These are phyloP conservation scores for Listronotus bonariensis DNA, from an alignment of 1,140 invertebrate species.

Conservation along the genomic window DNA sequence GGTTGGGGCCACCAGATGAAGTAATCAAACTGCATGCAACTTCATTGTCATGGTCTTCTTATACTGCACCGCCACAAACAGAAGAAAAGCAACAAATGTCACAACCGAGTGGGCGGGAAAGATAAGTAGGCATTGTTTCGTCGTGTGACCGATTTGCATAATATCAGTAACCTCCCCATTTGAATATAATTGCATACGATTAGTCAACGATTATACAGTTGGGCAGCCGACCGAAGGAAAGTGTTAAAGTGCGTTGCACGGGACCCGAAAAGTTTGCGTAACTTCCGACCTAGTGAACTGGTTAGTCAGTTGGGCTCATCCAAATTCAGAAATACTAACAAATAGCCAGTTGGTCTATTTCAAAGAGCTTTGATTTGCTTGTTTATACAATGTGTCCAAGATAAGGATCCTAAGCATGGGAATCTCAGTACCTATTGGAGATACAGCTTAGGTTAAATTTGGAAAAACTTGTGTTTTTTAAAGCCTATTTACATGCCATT, in stretches of 20 bases:
- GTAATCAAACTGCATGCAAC: slow-evolving; percentile 1
- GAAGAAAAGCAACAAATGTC: slow-evolving; percentile 21
- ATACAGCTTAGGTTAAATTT: no score
- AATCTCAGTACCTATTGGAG: no score
- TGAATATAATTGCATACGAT: slow-evolving; percentile 54
- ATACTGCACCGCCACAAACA: neutral
- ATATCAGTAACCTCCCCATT: slow-evolving; percentile 43
- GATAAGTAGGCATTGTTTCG: slow-evolving; percentile 31
- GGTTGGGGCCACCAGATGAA: neutral
- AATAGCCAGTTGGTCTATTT: no score
- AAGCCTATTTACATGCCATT: no score
- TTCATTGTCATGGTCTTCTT: slow-evolving; percentile 15
- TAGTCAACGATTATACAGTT: slow-evolving; percentile 53
- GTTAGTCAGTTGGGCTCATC: slow-evolving; percentile 24
- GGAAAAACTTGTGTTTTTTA: no score
- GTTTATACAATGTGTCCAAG: no score
- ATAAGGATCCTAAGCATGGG: no score
- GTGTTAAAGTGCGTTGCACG: slow-evolving; percentile 47
- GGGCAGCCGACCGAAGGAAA: slow-evolving; percentile 49
- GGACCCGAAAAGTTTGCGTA: slow-evolving; percentile 20
- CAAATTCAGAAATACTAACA: slow-evolving; percentile 1
- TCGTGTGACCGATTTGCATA: slow-evolving; percentile 46
- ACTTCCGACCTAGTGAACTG: slow-evolving; percentile 49
- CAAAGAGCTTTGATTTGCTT: no score
- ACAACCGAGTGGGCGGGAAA: slow-evolving; percentile 32